Base-by-base conservation (phyloP, 2,888 invertebrate species). In the Itoplectis maculator region DNA sequence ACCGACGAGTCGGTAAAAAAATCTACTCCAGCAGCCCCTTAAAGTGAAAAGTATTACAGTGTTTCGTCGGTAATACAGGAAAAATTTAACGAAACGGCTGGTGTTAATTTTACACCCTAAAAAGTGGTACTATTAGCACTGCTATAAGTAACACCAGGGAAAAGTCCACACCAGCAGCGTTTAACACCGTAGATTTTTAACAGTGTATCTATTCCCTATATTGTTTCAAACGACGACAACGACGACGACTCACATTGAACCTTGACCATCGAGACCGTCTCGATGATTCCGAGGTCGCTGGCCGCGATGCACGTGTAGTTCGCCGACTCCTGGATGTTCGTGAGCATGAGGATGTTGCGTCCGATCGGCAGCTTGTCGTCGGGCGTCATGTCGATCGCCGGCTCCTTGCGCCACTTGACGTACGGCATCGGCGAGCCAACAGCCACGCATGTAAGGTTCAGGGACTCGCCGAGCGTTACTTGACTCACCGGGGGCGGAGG, bases 401-500 rank as follows among this genome's bases (percentile, higher is more conserved):
- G 94, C 72, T 96, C 97, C 94, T 97, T 97, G 87, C 96, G 95
- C 98, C 98, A 98, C 93, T 98, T 98, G 74, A 99, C 99, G 88
- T 96, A 96, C 0, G 99, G 99, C 99, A 99, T 99, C 6, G 99
- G 99, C 0, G 99, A 98, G 20, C 99, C 99, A 40, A 98, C 97
- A 9, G 99, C 99, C 75, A 99, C 98, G 93, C 99, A 99, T 78
- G 98, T 98, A 86, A 99, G 94, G 92, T 98, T 99, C 87, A 99
- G 94, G 91, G 96, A 96, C 0, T 97, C 96, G 13, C 98, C 98
- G 68, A 98, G 94, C 95, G 97, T 97, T 72, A 99, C 98, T 92
- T 98, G 98, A 86, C 96, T 97, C 69, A 96, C 93, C 11, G 96
- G 94, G 54, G 97, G 96, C 81, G 99, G 98, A 20, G 97, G 97